phyloP scores from a whole-genome alignment of 2,797 vertebrate genomes.

The Natrix natrix region DNA sequence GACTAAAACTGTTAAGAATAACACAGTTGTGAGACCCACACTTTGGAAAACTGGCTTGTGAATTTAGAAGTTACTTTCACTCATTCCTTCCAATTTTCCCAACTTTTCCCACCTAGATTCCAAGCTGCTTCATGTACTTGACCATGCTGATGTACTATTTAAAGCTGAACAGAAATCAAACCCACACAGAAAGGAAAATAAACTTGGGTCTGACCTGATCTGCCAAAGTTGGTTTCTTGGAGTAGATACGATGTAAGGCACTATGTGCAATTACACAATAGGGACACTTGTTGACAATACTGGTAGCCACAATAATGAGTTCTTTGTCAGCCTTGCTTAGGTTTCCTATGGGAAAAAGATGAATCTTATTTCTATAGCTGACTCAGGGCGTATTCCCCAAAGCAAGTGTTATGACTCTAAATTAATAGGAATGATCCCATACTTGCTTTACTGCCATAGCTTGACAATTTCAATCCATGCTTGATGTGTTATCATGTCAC shows the following conservation, averaged over 20 bases:
- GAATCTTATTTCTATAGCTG: background rate
- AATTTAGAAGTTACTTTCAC: background rate
- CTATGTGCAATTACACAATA: slow-evolving; percentile 84
- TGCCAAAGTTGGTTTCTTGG: slow-evolving; percentile 79
- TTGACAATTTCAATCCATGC: background rate
- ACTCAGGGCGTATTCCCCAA: background rate
- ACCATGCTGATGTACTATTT: background rate
- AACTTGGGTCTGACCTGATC: slow-evolving; percentile 77
- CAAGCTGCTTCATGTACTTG: background rate
- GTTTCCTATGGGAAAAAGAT: slow-evolving; percentile 62
- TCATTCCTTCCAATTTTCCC: background rate
- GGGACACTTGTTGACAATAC: slow-evolving; percentile 79
- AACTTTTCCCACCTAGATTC: background rate
- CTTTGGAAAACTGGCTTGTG: background rate
- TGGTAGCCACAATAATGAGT: slow-evolving; percentile 84
- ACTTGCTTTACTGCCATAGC: background rate
- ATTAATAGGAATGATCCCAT: background rate
- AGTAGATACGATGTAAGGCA: slow-evolving; percentile 83
- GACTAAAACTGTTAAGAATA: background rate
- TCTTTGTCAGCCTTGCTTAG: slow-evolving; percentile 86
- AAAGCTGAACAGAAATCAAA: background rate
- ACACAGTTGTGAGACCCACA: background rate
- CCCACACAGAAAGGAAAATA: background rate
- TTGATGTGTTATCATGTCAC: background rate
- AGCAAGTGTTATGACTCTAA: background rate